These are phyloP conservation scores for Heterochromis multidens DNA, from an alignment of 2,113 vertebrate species.

Conservation along the genomic window DNA sequence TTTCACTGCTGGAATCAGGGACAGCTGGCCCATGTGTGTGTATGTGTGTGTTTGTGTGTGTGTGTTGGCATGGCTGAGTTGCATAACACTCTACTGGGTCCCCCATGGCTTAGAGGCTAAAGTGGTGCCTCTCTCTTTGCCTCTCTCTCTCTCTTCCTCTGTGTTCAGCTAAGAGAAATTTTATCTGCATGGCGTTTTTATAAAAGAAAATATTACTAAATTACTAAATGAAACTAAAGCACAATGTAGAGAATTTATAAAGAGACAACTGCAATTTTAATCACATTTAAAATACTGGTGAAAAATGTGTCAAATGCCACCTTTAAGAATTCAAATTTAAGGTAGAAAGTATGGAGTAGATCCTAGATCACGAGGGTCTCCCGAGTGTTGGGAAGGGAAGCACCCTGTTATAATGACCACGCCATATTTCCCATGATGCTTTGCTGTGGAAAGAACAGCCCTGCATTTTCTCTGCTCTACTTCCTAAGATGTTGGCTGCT, in stretches of 20 bases:
- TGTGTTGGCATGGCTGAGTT: slow-evolving; percentile 34
- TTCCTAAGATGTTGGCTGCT: slow-evolving; percentile 18
- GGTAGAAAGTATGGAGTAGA: neutral
- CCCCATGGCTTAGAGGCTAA: slow-evolving; percentile 37
- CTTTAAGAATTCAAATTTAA: neutral
- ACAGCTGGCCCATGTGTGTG: slow-evolving; percentile 51
- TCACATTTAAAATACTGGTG: neutral
- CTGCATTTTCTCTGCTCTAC: slow-evolving; percentile 26
- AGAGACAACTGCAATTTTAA: too few species aligned
- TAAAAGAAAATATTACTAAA: neutral
- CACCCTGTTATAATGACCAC: neutral
- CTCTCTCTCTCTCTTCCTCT: neutral
- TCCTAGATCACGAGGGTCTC: neutral
- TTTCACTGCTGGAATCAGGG: slow-evolving; percentile 59
- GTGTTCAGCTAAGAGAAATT: neutral
- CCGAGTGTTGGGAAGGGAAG: neutral
- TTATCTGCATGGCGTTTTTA: neutral
- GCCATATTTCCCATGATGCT: slow-evolving; percentile 30
- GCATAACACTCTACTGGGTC: slow-evolving; percentile 56
- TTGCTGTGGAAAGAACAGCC: slow-evolving; percentile 30
- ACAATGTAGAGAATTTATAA: neutral
- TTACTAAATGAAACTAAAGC: neutral
- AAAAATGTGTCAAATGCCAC: neutral
- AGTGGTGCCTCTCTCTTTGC: slow-evolving; percentile 21
- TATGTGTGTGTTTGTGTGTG: neutral